These are phyloP conservation scores for Ochropleura plecta DNA, from an alignment of 2,888 invertebrate species.

Conservation along the genomic window DNA sequence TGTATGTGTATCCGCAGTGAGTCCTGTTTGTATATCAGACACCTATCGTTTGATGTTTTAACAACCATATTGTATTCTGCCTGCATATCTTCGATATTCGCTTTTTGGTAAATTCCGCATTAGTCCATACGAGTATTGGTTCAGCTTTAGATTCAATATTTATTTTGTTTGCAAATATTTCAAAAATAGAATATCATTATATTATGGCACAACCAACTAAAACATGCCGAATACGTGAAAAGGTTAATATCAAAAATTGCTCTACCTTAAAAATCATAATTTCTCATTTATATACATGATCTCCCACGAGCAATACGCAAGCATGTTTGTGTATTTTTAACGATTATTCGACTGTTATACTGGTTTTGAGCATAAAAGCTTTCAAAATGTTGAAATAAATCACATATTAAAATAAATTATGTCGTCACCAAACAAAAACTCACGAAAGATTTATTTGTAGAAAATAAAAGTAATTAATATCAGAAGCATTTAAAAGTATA, in stretches of 20 bases:
- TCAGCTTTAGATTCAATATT: neutral
- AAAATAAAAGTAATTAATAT: no score
- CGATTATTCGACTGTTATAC: no score
- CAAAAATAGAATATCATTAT: neutral
- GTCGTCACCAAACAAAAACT: no score
- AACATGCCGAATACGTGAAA: neutral
- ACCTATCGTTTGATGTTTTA: slow-evolving; percentile 52
- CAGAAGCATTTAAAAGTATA: no score
- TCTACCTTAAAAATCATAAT: neutral
- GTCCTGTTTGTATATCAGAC: slow-evolving; percentile 31
- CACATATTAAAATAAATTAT: no score
- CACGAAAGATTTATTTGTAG: no score
- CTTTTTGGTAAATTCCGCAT: neutral
- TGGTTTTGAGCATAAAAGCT: no score
- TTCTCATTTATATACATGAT: no score
- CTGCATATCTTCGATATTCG: slow-evolving; percentile 14
- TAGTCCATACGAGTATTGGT: slow-evolving; percentile 17
- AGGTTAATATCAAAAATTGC: neutral
- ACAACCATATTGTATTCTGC: slow-evolving; percentile 19
- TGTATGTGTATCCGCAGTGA: slow-evolving; percentile 56
- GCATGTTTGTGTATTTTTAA: no score
- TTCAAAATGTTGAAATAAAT: no score
- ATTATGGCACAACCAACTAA: neutral
- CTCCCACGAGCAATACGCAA: no score
- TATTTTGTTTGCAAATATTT: slow-evolving; percentile 4